A percentile compares a stretch with the other conserved stretches of the same genome.
Conservation (phyloP, 2,888 invertebrate genomes). For the Eupithecia exiguata region DNA sequence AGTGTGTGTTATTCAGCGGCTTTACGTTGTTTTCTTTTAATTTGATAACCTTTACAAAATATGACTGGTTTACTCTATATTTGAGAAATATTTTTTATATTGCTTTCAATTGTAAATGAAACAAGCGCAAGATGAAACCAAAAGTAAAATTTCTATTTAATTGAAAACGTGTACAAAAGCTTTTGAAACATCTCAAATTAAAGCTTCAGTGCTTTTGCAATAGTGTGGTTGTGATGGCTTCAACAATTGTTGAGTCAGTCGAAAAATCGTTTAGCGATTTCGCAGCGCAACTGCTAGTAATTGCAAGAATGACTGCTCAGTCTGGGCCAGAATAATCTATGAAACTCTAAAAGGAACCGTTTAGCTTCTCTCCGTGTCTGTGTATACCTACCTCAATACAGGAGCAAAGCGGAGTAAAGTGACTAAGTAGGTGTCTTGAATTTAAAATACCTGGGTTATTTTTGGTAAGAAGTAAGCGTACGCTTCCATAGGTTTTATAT, state of each 20-base stretch:
- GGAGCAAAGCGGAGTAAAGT: background rate
- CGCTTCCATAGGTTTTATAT: no score
- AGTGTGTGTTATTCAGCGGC: background rate
- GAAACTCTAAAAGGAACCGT: conserved; percentile 32
- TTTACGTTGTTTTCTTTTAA: background rate
- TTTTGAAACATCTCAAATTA: background rate
- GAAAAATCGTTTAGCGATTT: conserved; percentile 43
- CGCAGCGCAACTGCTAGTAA: conserved; percentile 43
- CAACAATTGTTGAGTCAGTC: conserved; percentile 42
- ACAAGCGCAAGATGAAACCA: background rate
- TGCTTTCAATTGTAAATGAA: background rate
- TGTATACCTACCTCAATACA: background rate
- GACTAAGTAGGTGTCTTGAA: background rate
- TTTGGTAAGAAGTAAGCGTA: no score
- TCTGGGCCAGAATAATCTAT: conserved; percentile 42
- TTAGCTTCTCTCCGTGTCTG: conserved; percentile 15
- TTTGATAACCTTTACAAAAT: background rate
- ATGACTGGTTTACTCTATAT: background rate
- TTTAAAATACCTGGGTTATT: no score
- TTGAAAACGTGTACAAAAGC: conserved; percentile 2
- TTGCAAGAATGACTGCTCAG: conserved; percentile 46
- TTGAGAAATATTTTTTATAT: background rate
- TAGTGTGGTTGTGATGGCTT: conserved; percentile 30
- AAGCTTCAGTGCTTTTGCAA: conserved; percentile 8
- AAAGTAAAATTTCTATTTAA: background rate